Percentiles rank a stretch among this genome's conserved stretches.
Conservation (phyloP, 1,140 invertebrate species). For the Carcinoscorpius rotundicauda region DNA sequence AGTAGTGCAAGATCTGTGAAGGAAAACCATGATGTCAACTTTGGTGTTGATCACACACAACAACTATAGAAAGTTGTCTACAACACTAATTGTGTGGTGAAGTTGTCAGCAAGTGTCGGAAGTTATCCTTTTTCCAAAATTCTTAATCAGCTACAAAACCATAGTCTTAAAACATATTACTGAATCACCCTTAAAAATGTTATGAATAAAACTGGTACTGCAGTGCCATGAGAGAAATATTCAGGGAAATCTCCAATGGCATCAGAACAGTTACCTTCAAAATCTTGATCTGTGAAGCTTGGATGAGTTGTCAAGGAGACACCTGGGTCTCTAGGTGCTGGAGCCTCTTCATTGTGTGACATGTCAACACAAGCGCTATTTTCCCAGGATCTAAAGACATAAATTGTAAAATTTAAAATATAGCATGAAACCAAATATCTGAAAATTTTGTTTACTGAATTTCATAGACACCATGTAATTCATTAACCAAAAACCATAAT, state of each 20-base stretch:
- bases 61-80: too few relatives aligned
- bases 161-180: neutral
- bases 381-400: too few relatives aligned
- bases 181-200: neutral
- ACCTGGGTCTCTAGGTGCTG: slow-evolving; percentile 65
- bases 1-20: too few relatives aligned
- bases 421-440: too few relatives aligned
- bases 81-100: neutral
- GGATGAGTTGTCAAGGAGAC: slow-evolving; percentile 54
- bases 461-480: too few relatives aligned
- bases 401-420: too few relatives aligned
- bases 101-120: neutral
- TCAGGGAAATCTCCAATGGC: neutral
- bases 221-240: neutral
- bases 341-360: too few relatives aligned
- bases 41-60: too few relatives aligned
- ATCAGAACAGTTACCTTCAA: slow-evolving; percentile 50
- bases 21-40: too few relatives aligned
- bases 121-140: neutral
- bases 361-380: too few relatives aligned
- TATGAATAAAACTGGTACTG: neutral
- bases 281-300: slow-evolving; percentile 71
- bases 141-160: neutral
- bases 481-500: too few relatives aligned
- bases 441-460: too few relatives aligned